Evolutionary conservation across 2,888 invertebrate genomes (phyloP), one percentile per base, ranked within the genome.

Genomic region (Merodon equestris): DNA sequence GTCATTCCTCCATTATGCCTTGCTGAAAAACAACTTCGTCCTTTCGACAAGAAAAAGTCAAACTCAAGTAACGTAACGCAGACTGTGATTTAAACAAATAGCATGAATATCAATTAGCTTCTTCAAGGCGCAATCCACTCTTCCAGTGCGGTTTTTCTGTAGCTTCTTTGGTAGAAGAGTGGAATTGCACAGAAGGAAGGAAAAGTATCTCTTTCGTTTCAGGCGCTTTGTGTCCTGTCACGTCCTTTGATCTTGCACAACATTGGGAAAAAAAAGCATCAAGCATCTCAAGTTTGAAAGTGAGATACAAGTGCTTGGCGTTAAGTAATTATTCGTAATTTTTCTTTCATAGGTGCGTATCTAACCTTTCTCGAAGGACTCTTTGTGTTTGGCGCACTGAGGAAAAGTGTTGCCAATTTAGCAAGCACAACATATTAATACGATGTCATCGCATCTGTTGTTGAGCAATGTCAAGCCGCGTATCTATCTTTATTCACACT

Each of bases 31-130:
- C 15, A 67, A 50, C 13, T 48, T 38, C 17, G 44, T 61, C 61
- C 50, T 74, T 56, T 18, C 3, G 9, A 17, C 58, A 64, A 34
- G 7, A 17, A 38, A 44, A 12, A 10, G 27, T 27, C 27, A 27
- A 27, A 4, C 27, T 27, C 27, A 27, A 27, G 27, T 27, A 27
- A 27, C 50, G 44, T 15, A 34, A 45, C 27, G 7, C 40, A 66
- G 73, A 60, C 36, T 54, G 18, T 12, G 45, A 27, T 36, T 56
- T 66, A 42, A 67, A 67, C 67, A 74, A 61, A 74, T 73, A 73
- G 54, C 50, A 19, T 74, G 74, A 67, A 74, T 74, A 74, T 74
- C 48, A 74, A 74, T 74, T 74, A 74, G 60, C 74, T 68, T 67
- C 38, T 56, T 58, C 15, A 50, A 36, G 18, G 54, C 40, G 50